phyloP scores from a whole-genome alignment of 2,113 vertebrate genomes.

The Scartelaos histophorus region DNA sequence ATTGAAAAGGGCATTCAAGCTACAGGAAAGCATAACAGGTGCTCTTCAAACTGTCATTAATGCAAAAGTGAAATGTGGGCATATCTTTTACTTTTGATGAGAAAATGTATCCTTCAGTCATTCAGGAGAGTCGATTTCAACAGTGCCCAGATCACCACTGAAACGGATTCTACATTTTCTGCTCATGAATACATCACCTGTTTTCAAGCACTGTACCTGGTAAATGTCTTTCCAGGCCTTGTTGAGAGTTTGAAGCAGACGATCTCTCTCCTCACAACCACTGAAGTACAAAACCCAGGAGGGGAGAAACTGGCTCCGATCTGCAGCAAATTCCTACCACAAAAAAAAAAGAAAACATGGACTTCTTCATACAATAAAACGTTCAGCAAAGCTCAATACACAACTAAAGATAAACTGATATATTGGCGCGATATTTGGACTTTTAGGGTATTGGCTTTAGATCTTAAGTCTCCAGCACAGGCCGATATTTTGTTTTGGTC shows the following conservation, averaged over 20 bases:
- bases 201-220: constrained; percentile 75
- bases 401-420: not conserved
- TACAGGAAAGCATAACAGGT: too few relatives aligned
- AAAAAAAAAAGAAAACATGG: not conserved
- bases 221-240: constrained; percentile 83
- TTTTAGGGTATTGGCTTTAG: too few relatives aligned
- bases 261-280: constrained; percentile 86
- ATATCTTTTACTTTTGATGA: not conserved
- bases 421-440: too few relatives aligned
- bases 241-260: constrained; percentile 82
- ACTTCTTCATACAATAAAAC: not conserved
- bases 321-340: constrained; percentile 88
- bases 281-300: constrained; percentile 96
- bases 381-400: not conserved
- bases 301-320: constrained; percentile 81
- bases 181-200: not conserved
- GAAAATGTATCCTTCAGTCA: too few relatives aligned
- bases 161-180: not conserved
- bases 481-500: too few relatives aligned
- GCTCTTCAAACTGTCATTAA: not conserved
- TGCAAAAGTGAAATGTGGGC: not conserved
- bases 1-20: too few relatives aligned
- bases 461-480: too few relatives aligned
- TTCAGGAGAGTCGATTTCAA: too few relatives aligned
- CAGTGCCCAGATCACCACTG: too few relatives aligned